Base-by-base conservation (phyloP, 2,888 invertebrate genomes). In the Polyommatus icarus region DNA sequence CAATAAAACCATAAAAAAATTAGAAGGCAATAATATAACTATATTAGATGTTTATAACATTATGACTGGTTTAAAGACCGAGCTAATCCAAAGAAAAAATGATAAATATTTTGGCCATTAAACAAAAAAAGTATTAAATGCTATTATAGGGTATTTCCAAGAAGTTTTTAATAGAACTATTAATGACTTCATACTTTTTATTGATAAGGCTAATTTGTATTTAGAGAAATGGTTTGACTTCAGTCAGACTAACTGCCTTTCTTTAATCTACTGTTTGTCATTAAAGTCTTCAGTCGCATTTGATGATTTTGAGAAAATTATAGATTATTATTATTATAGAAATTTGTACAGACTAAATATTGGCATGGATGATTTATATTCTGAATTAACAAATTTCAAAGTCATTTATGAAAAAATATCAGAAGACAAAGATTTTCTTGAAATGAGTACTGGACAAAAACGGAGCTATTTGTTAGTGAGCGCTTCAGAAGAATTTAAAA, bases 11-110 rank as follows among this genome's bases (percentile, higher is more conserved):
- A 77, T 80, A 7, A 7, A 82, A 80, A 18, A 32, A 76, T 75
- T 82, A 75, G 81, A 82, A 80, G 80, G 79, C 24, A 80, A 82
- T 67, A 77, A 76, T 79, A 76, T 82, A 20, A 80, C 79, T 71
- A 79, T 80, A 72, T 59, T 79, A 77, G 79, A 81, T 80, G 79
- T 82, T 77, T 82, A 78, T 77, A 50, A 67, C 46, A 78, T 81
- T 72, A 82, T 82, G 80, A 32, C 72, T 36, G 76, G 72, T 80
- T 79, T 82, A 76, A 80, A 80, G 78, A 61, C 76, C 46, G 81
- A 81, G 78, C 77, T 82, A 80, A 24, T 61, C 10, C 72, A 77
- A 40, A 5, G 76, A 6, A 73, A 76, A 77, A 36, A 29, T 57
- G 77, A 79, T 76, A 40, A 76, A 12, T 77, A 54, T 50, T 78